Evolutionary conservation across 1,140 invertebrate species (phyloP), one percentile per base, ranked within the genome.

Genomic region (Diachasma alloeum): DNA sequence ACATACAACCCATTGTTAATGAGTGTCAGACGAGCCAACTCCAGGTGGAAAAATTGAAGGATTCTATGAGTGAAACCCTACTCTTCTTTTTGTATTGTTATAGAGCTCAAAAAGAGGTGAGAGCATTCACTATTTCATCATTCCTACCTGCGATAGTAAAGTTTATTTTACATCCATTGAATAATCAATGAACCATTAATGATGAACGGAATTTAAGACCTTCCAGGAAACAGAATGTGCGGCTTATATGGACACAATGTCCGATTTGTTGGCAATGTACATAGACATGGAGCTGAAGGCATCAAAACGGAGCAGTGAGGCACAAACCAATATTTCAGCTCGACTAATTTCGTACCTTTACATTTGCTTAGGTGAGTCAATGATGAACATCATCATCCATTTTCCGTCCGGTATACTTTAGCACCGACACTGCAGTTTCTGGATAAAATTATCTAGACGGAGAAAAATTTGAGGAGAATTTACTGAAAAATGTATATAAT

Each of bases 271-370:
- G 75, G 87, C 89, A 9, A 82, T 90, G 78, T 90, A 89, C 67
- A 86, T 91, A 80, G 90, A 91, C 76, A 86, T 90, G 85, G 90
- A 91, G 83, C 80, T 91, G 71, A 87, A 87, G 79, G 84, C 87
- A 37, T 91, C 90, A 74, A 88, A 80, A 71, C 83, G 84, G 72
- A 85, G 84, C 11, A 86, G 68, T 70, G 90, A 90, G 73, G 83
- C 85, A 81, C 76, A 84, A 69, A 80, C 77, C 59, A 86, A 84
- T 84, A 89, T 91, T 79, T 87, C 87, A 48, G 84, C 84, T 39
- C 89, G 87, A 76, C 73, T 91, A 42, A 86, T 84, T 74, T 87
- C 88, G 42, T 87, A 85, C 74, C 84, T 91, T 74, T 87, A 87
- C 74, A 70, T 90, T 79, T 89, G 89, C 81, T 80, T 91, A 67